Conservation (phyloP, 2,888 invertebrate genomes). For the Aleiodes leptofemur region DNA sequence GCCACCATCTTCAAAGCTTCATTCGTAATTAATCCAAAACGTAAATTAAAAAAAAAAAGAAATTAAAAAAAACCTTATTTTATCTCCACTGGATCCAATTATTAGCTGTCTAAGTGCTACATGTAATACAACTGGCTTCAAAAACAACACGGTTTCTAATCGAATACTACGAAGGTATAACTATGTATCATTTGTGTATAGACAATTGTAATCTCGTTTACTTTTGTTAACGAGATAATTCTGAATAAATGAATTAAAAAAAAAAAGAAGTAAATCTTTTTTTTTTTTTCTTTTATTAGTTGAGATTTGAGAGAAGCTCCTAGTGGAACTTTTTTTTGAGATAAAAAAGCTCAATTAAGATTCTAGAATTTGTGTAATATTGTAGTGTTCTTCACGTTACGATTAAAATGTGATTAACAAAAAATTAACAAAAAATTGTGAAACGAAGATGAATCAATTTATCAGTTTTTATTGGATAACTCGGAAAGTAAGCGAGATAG, state of each 20-base stretch:
- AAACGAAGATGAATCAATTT: too few species aligned
- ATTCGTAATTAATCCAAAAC: constrained; percentile 1
- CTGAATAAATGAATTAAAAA: constrained; percentile 19
- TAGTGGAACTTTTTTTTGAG: too few species aligned
- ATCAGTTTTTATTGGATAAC: too few species aligned
- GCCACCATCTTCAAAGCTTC: not conserved
- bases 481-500: not conserved
- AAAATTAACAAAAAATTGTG: too few species aligned
- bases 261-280: not conserved
- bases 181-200: constrained; percentile 35
- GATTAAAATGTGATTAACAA: too few species aligned
- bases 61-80: constrained; percentile 27
- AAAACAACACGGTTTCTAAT: constrained; percentile 62
- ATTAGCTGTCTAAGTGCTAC: constrained; percentile 60
- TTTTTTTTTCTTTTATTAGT: too few species aligned
- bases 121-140: constrained; percentile 63
- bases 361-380: too few species aligned
- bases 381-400: too few species aligned
- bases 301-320: too few species aligned
- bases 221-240: constrained; percentile 17
- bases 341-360: too few species aligned
- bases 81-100: constrained; percentile 48
- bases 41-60: not conserved
- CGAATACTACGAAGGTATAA: constrained; percentile 64
- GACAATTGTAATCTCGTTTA: constrained; percentile 31